Evolutionary conservation across 2,797 vertebrate genomes (phyloP).

Genomic region (Apogon talboti): DNA sequence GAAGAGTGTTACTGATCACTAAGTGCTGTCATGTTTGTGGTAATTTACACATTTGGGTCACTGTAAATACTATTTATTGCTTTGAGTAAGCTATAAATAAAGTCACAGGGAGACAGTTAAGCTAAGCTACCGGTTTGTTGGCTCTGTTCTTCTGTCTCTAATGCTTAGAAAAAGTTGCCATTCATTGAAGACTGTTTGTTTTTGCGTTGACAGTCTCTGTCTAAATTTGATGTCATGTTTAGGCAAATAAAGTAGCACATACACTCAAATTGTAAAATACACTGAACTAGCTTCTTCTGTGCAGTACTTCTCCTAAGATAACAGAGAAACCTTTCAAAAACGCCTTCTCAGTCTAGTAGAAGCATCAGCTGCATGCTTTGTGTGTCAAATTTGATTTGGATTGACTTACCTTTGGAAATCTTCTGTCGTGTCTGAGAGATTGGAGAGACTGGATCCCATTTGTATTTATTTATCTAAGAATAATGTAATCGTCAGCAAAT

Average conservation of each 20-base stretch:
- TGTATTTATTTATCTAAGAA: constrained; percentile 60
- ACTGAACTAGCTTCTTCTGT: constrained; percentile 18
- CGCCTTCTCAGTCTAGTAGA: constrained; percentile 26
- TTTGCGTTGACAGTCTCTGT: constrained; percentile 14
- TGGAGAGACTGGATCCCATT: constrained; percentile 40
- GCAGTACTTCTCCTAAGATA: constrained; percentile 10
- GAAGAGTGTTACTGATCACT: no score
- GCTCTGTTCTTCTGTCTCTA: not conserved
- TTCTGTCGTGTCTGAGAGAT: constrained; percentile 3
- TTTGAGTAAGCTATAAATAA: constrained; percentile 7
- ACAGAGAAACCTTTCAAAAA: constrained; percentile 27
- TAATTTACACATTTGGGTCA: constrained; percentile 9
- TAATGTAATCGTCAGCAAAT: constrained; percentile 53
- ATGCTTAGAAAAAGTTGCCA: constrained; percentile 7
- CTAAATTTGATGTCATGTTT: constrained; percentile 6
- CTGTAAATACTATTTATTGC: constrained; percentile 7
- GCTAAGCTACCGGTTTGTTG: constrained; percentile 1
- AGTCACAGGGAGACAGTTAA: no score
- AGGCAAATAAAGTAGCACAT: constrained; percentile 5
- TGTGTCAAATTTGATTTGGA: constrained; percentile 57
- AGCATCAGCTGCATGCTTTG: constrained; percentile 6
- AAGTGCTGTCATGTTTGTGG: not conserved
- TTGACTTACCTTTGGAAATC: constrained; percentile 54
- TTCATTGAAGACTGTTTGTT: constrained; percentile 1
- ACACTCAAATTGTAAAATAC: constrained; percentile 17